Conservation (phyloP, 2,888 invertebrate species). For the Bimastos eiseni region DNA sequence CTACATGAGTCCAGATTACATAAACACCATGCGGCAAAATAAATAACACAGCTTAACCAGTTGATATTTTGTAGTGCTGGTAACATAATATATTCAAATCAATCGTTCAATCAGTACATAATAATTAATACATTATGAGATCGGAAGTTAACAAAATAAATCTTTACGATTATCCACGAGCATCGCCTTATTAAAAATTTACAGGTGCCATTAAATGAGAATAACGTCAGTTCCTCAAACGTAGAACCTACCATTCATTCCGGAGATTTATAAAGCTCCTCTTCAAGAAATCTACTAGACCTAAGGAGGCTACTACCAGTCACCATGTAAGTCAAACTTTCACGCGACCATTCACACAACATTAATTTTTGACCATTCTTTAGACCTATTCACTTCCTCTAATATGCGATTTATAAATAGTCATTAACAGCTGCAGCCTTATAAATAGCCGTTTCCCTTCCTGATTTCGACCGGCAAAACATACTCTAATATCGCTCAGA, state of each 20-base stretch:
- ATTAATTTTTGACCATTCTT: not conserved
- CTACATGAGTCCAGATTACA: not conserved
- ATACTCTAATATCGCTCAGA: not conserved
- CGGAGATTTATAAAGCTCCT: too few species aligned
- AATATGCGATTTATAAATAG: not conserved
- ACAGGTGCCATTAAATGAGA: not conserved
- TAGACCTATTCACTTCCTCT: too few species aligned
- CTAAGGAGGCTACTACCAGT: not conserved
- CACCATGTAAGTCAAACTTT: not conserved
- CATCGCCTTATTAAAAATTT: not conserved
- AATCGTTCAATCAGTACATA: not conserved
- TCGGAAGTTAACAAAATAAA: constrained; percentile 13
- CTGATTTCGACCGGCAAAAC: not conserved
- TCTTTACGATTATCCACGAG: not conserved
- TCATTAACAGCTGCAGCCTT: not conserved
- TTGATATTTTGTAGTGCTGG: too few species aligned
- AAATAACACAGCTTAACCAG: not conserved
- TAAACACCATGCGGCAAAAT: not conserved
- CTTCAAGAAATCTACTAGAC: too few species aligned
- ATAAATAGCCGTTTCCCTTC: not conserved
- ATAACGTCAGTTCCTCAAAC: not conserved
- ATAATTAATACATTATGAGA: not conserved
- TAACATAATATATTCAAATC: not conserved
- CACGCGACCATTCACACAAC: not conserved
- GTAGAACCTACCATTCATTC: too few species aligned